Percentiles rank a stretch among this genome's conserved stretches.
These are phyloP conservation scores for Acanthosepion lycidas DNA, from an alignment of 2,888 invertebrate species.

Conservation along the genomic window DNA sequence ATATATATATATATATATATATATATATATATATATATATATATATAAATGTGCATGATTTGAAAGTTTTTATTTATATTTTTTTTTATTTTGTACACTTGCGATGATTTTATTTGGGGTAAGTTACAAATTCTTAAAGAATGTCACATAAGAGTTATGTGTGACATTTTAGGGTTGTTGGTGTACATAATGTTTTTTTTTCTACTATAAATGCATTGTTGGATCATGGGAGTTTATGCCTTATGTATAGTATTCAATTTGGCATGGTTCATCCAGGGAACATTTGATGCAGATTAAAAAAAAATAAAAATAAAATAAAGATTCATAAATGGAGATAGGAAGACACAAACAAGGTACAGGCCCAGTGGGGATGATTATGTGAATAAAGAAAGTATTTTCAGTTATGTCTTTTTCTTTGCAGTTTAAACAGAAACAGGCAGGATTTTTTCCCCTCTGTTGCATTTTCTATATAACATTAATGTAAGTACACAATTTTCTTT, in stretches of 20 bases:
- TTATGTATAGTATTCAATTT: constrained; percentile 33
- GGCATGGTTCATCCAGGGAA: constrained; percentile 22
- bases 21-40: neutral
- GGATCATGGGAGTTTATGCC: constrained; percentile 22
- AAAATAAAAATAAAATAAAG: neutral
- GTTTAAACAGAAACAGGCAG: too few species aligned
- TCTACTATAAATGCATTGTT: constrained; percentile 15
- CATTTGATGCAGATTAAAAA: neutral
- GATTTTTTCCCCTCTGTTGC: too few species aligned
- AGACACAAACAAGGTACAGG: neutral
- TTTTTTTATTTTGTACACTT: neutral
- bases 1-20: neutral
- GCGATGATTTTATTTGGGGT: constrained; percentile 17
- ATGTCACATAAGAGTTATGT: neutral
- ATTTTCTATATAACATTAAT: too few species aligned
- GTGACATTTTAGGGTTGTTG: neutral
- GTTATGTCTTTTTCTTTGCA: too few species aligned
- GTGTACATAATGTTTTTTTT: constrained; percentile 24
- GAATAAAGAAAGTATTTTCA: neutral
- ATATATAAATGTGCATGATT: neutral
- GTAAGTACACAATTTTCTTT: too few species aligned
- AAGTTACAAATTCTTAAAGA: neutral
- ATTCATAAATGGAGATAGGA: neutral
- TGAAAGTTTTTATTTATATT: neutral
- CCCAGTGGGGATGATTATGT: neutral